Evolutionary conservation across 2,797 vertebrate species (phyloP).

Genomic region (Poeciliopsis turneri): DNA sequence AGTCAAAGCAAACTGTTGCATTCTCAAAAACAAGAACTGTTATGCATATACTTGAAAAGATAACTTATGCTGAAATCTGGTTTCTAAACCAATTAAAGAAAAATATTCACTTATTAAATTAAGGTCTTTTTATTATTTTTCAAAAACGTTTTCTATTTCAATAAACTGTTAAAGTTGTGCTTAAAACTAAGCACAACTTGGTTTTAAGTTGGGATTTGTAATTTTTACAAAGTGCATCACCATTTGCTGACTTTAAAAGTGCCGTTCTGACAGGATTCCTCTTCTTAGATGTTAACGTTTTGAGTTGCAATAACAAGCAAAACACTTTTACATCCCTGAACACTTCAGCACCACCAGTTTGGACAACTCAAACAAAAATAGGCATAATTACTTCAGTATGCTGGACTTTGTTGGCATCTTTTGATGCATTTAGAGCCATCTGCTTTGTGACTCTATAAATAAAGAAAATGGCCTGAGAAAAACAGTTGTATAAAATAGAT

Average conservation of each 20-base stretch:
- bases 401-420: not conserved
- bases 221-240: not conserved
- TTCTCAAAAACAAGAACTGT: not conserved
- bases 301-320: not conserved
- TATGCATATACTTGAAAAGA: not conserved
- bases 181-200: not conserved
- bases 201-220: not conserved
- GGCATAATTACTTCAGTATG: not conserved
- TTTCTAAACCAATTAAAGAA: not conserved
- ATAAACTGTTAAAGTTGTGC: not conserved
- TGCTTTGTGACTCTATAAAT: constrained; percentile 4
- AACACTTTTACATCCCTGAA: not conserved
- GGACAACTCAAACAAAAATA: not conserved
- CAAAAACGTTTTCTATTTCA: not conserved
- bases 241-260: not conserved
- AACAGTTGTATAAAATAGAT: not conserved
- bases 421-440: not conserved
- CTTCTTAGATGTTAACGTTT: not conserved
- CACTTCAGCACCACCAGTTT: not conserved
- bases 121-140: not conserved
- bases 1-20: not conserved
- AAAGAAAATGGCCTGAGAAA: not conserved
- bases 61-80: not conserved
- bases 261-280: not conserved
- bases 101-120: not conserved